Percentiles rank a stretch among this genome's conserved stretches.
phyloP scores from a whole-genome alignment of 2,113 vertebrate species.

The Tychaedon coryphoeus region DNA sequence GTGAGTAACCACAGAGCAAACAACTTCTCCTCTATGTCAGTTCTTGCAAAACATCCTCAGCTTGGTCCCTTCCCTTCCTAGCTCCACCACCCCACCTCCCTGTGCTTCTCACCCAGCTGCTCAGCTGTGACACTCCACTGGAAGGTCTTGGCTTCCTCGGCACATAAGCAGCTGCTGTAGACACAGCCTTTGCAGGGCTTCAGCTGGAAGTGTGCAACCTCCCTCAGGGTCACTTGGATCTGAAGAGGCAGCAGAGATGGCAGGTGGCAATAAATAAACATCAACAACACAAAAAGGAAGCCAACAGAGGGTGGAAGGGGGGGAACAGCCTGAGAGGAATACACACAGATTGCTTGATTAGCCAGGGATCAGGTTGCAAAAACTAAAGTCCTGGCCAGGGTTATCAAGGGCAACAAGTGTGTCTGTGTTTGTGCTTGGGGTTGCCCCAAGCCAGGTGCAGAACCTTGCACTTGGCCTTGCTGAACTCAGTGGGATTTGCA shows the following conservation, averaged over 20 bases:
- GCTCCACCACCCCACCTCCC: background rate
- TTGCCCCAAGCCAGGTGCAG: background rate
- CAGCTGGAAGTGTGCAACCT: constrained; percentile 62
- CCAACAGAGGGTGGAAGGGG: background rate
- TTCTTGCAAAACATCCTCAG: background rate
- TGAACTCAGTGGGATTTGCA: background rate
- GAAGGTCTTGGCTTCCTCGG: constrained; percentile 71
- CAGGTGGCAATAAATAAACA: background rate
- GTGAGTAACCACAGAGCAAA: background rate
- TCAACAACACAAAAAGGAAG: background rate
- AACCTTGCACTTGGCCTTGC: background rate
- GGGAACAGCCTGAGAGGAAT: background rate
- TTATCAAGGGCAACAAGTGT: background rate
- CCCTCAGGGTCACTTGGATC: constrained; percentile 66
- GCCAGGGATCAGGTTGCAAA: background rate
- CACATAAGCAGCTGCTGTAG: constrained; percentile 81
- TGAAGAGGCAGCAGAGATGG: constrained; percentile 26
- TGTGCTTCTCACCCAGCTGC: constrained; percentile 71
- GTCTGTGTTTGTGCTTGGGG: background rate
- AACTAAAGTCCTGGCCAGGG: background rate
- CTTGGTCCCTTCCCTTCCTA: background rate
- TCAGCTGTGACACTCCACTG: constrained; percentile 77
- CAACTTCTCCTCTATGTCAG: background rate
- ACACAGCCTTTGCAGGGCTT: constrained; percentile 34
- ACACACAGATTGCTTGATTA: background rate